Percentiles rank a stretch among this genome's conserved stretches.
These are phyloP conservation scores for Hemibagrus wyckioides DNA, from an alignment of 2,113 vertebrate species.

Conservation along the genomic window DNA sequence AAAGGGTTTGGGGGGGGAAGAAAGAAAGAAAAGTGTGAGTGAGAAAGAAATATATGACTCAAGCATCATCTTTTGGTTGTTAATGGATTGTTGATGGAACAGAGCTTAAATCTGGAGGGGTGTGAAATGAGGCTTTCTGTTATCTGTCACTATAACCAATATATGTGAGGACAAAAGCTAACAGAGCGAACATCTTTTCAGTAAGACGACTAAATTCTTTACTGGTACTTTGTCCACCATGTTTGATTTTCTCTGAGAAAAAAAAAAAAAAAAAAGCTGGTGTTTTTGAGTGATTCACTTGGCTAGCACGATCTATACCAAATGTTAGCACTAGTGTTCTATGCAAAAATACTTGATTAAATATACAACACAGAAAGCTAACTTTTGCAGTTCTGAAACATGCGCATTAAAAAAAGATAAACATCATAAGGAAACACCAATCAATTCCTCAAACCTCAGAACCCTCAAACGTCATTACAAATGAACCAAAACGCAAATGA, in stretches of 20 bases:
- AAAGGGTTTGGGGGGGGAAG: not conserved
- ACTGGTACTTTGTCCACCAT: not conserved
- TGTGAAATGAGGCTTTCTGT: conserved; percentile 5
- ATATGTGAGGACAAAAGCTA: not conserved
- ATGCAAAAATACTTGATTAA: no score
- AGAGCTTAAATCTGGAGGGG: not conserved
- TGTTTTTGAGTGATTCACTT: not conserved
- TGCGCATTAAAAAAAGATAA: no score
- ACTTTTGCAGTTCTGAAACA: no score
- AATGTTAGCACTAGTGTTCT: no score
- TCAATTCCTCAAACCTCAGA: no score
- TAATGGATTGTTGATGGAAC: conserved; percentile 6
- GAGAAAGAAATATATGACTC: not conserved
- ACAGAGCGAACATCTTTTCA: not conserved
- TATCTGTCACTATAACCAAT: not conserved
- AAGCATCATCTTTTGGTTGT: not conserved
- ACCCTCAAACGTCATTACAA: no score
- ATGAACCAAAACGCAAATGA: no score
- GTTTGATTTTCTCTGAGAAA: not conserved
- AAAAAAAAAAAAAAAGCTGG: not conserved
- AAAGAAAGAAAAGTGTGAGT: not conserved
- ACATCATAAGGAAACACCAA: no score
- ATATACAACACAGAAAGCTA: no score
- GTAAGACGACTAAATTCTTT: not conserved
- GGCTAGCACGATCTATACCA: no score